A percentile compares a stretch with the other conserved stretches of the same genome.
Conservation (phyloP, 2,888 invertebrate genomes). For the Chironomus tentans region DNA sequence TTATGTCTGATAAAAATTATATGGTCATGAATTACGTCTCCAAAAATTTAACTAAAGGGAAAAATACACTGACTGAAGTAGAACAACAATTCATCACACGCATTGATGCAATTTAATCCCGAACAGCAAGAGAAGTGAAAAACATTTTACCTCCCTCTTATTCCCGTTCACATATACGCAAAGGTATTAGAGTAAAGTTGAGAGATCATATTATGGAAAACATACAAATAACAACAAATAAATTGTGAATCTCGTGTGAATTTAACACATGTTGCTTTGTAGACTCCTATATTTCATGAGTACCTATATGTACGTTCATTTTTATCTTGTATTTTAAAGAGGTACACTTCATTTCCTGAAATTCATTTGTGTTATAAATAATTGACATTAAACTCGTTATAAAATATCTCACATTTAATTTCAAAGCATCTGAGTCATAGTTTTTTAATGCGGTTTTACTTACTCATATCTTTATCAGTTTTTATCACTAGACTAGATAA, state of each 20-base stretch:
- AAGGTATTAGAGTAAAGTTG: conserved; percentile 24
- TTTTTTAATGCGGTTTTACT: too few relatives aligned
- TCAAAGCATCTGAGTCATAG: too few relatives aligned
- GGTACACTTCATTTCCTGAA: background rate
- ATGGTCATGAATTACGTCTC: conserved; percentile 17
- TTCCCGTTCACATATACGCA: background rate
- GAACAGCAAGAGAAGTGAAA: background rate
- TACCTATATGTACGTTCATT: background rate
- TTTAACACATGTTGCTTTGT: conserved; percentile 7
- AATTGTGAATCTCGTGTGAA: conserved; percentile 20
- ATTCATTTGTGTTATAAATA: too few relatives aligned
- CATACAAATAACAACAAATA: conserved; percentile 25
- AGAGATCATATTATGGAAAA: conserved; percentile 26
- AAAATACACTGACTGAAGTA: background rate
- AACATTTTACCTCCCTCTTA: background rate
- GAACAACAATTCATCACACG: conserved; percentile 17
- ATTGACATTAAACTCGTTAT: too few relatives aligned
- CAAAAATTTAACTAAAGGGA: background rate
- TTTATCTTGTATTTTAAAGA: background rate
- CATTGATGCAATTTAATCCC: conserved; percentile 24
- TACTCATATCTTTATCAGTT: too few relatives aligned
- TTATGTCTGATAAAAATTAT: conserved; percentile 4
- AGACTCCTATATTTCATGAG: background rate
- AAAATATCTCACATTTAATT: too few relatives aligned
- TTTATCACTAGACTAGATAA: too few relatives aligned